Percentiles rank a stretch among this genome's conserved stretches.
These are phyloP conservation scores for Phaenicophaeus curvirostris DNA, from an alignment of 2,797 vertebrate species.

Conservation along the genomic window DNA sequence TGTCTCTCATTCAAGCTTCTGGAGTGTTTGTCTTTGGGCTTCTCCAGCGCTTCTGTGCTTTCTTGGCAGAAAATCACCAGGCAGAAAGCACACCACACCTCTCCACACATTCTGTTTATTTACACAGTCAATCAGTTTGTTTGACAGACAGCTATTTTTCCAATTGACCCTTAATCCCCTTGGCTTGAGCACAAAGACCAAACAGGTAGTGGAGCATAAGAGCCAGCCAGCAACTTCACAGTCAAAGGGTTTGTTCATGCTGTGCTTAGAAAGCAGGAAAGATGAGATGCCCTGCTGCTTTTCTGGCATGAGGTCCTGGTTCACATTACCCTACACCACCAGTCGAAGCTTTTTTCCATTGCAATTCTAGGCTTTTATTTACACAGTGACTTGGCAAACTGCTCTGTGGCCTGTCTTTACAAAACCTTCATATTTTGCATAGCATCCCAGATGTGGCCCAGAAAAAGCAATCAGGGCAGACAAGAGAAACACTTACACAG, in stretches of 20 bases:
- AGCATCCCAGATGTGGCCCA: not conserved
- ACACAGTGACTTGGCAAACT: constrained; percentile 14
- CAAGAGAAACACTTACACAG: not conserved
- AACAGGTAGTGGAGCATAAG: not conserved
- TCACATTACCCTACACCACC: not conserved
- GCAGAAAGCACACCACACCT: not conserved
- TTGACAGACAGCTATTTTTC: not conserved
- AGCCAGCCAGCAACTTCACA: not conserved
- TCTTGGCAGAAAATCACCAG: not conserved
- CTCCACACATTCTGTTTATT: not conserved
- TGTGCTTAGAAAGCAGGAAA: constrained; percentile 18
- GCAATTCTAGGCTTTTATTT: constrained; percentile 1
- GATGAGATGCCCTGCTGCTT: not conserved
- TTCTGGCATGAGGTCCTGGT: not conserved
- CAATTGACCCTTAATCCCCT: not conserved
- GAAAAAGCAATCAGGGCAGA: constrained; percentile 21
- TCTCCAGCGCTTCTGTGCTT: not conserved
- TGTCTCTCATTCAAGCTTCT: not conserved
- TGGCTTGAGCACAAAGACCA: not conserved
- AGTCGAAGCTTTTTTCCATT: not conserved
- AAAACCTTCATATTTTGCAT: not conserved
- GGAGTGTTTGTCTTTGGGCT: not conserved
- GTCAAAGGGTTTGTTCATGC: not conserved
- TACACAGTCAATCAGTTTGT: not conserved
- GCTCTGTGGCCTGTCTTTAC: not conserved